Evolutionary conservation across 2,888 invertebrate species (phyloP).

Genomic region (Anoncus sp.): DNA sequence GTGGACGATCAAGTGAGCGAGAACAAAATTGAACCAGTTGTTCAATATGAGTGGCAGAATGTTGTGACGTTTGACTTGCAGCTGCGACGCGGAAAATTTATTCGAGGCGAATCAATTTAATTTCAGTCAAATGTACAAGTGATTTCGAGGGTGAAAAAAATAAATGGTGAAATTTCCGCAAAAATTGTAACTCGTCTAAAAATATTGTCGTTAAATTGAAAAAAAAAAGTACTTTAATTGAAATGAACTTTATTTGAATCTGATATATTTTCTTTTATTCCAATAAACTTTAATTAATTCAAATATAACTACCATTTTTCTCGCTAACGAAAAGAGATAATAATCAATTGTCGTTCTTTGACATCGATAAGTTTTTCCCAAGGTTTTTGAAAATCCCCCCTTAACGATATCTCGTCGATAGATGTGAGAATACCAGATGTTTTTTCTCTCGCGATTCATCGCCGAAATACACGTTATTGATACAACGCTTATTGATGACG

Average conservation of each 20-base stretch:
- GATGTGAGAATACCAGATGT: neutral
- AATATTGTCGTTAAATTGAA: too few species aligned
- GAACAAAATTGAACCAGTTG: neutral
- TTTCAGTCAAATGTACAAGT: too few species aligned
- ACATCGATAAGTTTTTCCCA: conserved; percentile 6
- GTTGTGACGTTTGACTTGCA: conserved; percentile 26
- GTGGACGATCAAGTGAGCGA: too few species aligned
- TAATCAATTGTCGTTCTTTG: neutral
- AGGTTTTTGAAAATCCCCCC: conserved; percentile 1
- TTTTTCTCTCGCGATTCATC: neutral
- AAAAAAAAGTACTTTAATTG: too few species aligned
- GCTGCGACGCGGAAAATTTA: neutral
- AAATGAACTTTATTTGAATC: too few species aligned
- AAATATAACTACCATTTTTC: too few species aligned
- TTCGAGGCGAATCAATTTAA: conserved; percentile 15
- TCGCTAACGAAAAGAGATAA: neutral
- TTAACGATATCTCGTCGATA: neutral
- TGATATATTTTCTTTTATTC: too few species aligned
- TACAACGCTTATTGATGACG: conserved; percentile 24
- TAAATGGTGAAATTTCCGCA: too few species aligned
- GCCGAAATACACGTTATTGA: conserved; percentile 20
- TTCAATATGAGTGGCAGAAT: conserved; percentile 6
- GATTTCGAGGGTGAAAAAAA: too few species aligned
- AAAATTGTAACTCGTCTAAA: too few species aligned
- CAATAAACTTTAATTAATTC: too few species aligned